Evolutionary conservation across 2,888 invertebrate species (phyloP).

Genomic region (Cantharis lateralis): DNA sequence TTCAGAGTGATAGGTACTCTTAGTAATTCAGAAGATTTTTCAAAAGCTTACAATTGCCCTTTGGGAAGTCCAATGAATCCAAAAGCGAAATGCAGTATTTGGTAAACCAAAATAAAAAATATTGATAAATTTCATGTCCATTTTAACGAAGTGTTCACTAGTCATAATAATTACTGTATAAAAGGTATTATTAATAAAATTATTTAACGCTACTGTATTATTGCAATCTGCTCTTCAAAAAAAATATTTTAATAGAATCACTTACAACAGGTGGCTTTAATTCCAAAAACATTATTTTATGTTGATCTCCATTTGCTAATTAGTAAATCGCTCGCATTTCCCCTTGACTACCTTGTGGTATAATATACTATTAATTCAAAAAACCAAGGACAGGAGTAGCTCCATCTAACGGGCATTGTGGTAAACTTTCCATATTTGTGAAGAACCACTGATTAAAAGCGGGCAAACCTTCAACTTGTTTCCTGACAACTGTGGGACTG

Average conservation of each 20-base stretch:
- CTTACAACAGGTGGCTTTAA: too few species aligned
- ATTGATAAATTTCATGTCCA: neutral
- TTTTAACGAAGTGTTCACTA: neutral
- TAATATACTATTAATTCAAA: neutral
- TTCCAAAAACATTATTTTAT: too few species aligned
- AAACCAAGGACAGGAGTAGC: neutral
- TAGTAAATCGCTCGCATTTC: too few species aligned
- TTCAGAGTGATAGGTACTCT: constrained; percentile 72
- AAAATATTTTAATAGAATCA: too few species aligned
- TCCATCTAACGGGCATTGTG: neutral
- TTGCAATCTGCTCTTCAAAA: too few species aligned
- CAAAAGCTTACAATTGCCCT: constrained; percentile 72
- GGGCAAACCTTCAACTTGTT: neutral
- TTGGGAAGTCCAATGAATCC: constrained; percentile 82
- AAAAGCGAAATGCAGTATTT: constrained; percentile 74
- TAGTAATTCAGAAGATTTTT: constrained; percentile 78
- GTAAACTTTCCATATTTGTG: neutral
- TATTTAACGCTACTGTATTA: neutral
- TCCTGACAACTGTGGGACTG: neutral
- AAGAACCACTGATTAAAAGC: neutral
- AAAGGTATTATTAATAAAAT: neutral
- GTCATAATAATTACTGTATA: neutral
- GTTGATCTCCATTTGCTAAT: too few species aligned
- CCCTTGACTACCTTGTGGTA: too few species aligned
- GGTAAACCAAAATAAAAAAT: constrained; percentile 56